Evolutionary conservation across 1,140 invertebrate species (phyloP), one percentile per base, ranked within the genome.

Genomic region (Galleria mellonella): DNA sequence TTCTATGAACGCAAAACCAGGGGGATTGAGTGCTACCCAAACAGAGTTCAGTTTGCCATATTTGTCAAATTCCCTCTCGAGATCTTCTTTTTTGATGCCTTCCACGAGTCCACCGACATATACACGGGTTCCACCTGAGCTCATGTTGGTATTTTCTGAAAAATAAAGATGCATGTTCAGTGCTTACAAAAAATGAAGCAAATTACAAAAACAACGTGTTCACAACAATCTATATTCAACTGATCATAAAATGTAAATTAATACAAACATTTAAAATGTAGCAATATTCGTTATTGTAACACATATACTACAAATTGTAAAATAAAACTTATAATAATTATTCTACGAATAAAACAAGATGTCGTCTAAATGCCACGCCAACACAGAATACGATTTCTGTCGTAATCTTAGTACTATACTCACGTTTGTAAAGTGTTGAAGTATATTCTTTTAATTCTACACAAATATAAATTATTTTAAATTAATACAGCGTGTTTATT

Each of bases 1-100:
- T 87, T 99, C 97, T 69, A 99, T 95, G 89, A 99, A 99, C 40
- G 98, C 98, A 89, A 99, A 99, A 57, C 97, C 62, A 92, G 95
- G 56, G 95, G 97, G 89, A 62, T 87, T 89, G 55, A 89, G 87
- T 62, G 83, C 84, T 47, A 86, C 95, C 96, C 96, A 97, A 32
- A 98, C 97, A 78, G 93, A 99, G 87, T 94, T 97, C 68, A 96
- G 89, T 87, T 95, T 95, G 39, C 97, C 97, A 87, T 95, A 98
- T 87, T 93, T 93, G 63, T 93, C 91, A 76, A 95, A 95, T 74
- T 94, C 92, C 73, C 90, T 89, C 73, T 97, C 94, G 29, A 96
- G 81, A 78, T 96, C 94, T 85, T 96, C 94, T 72, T 96, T 96
- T 82, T 95, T 95, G 62, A 96, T 92, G 67, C 89, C 91, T 66